These are phyloP conservation scores for Charadrius vociferus DNA, from an alignment of 2,113 vertebrate genomes.

Conservation along the genomic window DNA sequence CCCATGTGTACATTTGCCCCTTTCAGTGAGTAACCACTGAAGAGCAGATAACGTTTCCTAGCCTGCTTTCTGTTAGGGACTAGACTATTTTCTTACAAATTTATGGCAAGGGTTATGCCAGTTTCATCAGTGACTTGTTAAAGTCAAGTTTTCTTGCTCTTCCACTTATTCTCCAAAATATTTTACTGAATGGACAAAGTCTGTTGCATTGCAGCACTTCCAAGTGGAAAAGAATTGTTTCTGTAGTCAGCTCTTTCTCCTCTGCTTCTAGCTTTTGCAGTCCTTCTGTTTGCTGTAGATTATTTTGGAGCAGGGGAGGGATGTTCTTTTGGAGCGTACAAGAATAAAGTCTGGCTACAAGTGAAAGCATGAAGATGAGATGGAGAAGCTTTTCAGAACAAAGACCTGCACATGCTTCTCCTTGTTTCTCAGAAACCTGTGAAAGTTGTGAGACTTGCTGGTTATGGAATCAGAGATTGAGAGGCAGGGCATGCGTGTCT, in stretches of 20 bases:
- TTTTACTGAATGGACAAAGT: not conserved
- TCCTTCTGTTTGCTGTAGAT: not conserved
- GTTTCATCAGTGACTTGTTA: not conserved
- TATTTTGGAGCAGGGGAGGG: not conserved
- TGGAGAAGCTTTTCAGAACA: not conserved
- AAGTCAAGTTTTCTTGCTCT: not conserved
- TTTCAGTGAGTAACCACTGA: not conserved
- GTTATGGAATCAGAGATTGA: not conserved
- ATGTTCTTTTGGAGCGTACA: not conserved
- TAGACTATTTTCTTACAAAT: not conserved
- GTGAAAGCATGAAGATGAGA: not conserved
- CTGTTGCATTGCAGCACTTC: not conserved
- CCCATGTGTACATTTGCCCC: not conserved
- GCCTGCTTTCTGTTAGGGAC: not conserved
- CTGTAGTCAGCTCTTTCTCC: not conserved
- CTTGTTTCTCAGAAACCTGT: not conserved
- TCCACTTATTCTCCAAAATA: not conserved
- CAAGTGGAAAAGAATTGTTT: not conserved
- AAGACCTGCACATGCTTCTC: not conserved
- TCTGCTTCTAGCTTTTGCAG: not conserved
- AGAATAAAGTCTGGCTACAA: not conserved
- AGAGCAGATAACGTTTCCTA: not conserved
- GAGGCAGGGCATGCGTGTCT: fast-evolving
- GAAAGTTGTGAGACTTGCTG: not conserved
- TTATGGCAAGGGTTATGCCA: not conserved